phyloP scores from a whole-genome alignment of 2,113 vertebrate genomes.

The Thryonomys swinderianus region DNA sequence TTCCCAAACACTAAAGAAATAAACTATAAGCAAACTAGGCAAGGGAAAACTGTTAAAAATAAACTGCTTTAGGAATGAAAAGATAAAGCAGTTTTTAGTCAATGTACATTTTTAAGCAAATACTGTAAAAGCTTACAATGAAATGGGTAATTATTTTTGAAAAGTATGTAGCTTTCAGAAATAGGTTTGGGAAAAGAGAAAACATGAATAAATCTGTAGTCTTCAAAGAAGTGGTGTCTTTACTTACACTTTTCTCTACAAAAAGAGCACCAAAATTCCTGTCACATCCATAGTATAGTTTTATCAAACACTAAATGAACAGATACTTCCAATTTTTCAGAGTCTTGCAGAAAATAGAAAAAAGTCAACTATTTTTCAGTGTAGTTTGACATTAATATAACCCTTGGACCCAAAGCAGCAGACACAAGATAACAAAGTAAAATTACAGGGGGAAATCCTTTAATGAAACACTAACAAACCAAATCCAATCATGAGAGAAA shows the following conservation, averaged over 20 bases:
- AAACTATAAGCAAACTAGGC: not conserved
- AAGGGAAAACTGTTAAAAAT: not conserved
- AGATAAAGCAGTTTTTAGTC: not conserved
- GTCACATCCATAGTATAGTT: not conserved
- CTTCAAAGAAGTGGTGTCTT: not conserved
- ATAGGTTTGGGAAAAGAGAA: not conserved
- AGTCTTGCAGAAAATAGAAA: not conserved
- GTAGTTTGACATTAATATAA: conserved; percentile 1
- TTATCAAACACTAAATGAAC: not conserved
- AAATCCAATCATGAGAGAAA: not conserved
- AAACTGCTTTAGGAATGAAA: not conserved
- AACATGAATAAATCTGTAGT: not conserved
- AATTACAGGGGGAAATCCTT: not conserved
- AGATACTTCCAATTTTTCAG: not conserved
- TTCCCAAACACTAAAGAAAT: not conserved
- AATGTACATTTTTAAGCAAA: not conserved
- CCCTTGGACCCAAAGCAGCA: not conserved
- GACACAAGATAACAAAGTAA: not conserved
- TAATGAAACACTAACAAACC: not conserved
- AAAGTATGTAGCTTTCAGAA: not conserved
- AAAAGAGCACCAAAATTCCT: not conserved
- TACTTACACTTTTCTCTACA: not conserved
- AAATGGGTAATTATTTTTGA: conserved; percentile 5
- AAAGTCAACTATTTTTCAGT: not conserved
- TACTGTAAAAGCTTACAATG: not conserved